Base-by-base conservation (phyloP, 1,140 invertebrate species). In the Tribolium madens region DNA sequence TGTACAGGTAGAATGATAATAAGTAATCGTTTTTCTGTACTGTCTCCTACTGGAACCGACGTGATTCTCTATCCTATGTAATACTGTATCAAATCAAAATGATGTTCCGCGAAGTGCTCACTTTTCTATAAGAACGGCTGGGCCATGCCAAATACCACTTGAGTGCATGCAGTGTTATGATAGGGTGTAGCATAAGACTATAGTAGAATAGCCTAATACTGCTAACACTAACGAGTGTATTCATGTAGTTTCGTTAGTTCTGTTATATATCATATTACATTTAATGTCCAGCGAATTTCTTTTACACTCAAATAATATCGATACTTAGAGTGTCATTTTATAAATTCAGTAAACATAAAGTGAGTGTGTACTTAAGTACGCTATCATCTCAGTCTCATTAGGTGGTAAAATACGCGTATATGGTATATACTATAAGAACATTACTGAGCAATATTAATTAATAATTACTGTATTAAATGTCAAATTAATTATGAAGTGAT, bases 401-500 rank as follows among this genome's bases (percentile, higher is more conserved):
- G 60, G 48, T 79, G 60, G 75, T 75, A 31, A 73, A 72, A 47
- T 71, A 77, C 57, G 52, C 46, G 70, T 77, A 74, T 76, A 57
- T 76, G 48, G 52, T 77, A 82, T 57, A 75, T 64, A 78, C 73
- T 75, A 52, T 81, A 80, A 80, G 78, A 77, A 82, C 75, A 81
- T 78, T 64, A 82, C 80, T 84, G 82, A 85, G 84, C 84, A 85
- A 85, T 85, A 85, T 84, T 84, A 83, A 83, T 72, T 78, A 81
- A 83, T 81, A 79, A 76, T 80, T 80, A 82, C 52, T 81, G 79
- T 84, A 84, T 83, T 83, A 80, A 83, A 82, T 84, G 84, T 85
- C 84, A 85, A 85, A 85, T 85, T 85, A 85, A 78, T 64, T 64
- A 64, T 77, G 80, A 82, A 71, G 83, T 84, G 84, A 84, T 84